Percentiles rank a stretch among this genome's conserved stretches.
phyloP scores from a whole-genome alignment of 2,113 vertebrate genomes.

The Romanogobio albipinnatus region DNA sequence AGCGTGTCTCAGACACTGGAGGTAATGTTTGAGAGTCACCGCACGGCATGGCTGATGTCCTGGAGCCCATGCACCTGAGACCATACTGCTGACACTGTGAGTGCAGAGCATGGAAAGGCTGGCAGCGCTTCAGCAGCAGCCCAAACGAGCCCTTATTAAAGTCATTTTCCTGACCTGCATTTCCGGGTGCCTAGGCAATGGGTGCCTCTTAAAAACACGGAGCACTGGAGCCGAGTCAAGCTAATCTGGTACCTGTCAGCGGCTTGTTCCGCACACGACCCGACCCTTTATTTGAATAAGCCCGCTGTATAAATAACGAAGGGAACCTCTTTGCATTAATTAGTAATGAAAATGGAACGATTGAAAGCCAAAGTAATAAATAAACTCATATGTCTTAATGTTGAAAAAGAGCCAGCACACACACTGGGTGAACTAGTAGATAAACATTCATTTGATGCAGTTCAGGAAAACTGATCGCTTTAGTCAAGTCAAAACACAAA shows the following conservation, averaged over 20 bases:
- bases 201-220: constrained; percentile 54
- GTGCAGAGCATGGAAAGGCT: constrained; percentile 58
- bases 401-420: constrained; percentile 23
- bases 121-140: constrained; percentile 68
- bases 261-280: constrained; percentile 60
- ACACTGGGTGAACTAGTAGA: constrained; percentile 16
- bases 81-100: constrained; percentile 64
- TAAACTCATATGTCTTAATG: constrained; percentile 45
- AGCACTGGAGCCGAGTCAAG: constrained; percentile 53
- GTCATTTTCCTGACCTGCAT: constrained; percentile 67
- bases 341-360: constrained; percentile 47
- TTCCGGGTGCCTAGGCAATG: constrained; percentile 65
- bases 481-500: neutral
- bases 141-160: constrained; percentile 75
- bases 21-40: constrained; percentile 68
- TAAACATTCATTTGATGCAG: constrained; percentile 24
- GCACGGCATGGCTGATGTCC: constrained; percentile 65
- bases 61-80: constrained; percentile 57
- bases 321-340: constrained; percentile 61
- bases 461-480: constrained; percentile 4
- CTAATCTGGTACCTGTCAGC: constrained; percentile 59
- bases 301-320: constrained; percentile 65
- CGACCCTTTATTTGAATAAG: constrained; percentile 58
- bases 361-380: constrained; percentile 47
- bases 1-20: constrained; percentile 48